These are phyloP conservation scores for Aldrovandia affinis DNA, from an alignment of 2,797 vertebrate species.

Conservation along the genomic window DNA sequence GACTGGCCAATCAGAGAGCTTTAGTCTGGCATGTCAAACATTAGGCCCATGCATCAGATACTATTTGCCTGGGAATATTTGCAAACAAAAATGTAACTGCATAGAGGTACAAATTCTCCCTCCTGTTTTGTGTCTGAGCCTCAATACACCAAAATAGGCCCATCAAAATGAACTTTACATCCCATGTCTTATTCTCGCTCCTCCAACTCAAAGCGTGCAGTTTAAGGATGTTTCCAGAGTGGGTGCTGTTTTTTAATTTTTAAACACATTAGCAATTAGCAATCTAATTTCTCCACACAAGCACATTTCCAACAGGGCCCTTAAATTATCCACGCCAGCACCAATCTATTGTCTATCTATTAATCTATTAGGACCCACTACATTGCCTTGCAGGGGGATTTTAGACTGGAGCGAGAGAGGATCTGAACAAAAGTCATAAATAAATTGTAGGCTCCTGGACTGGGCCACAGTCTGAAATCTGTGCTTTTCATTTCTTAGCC, in stretches of 20 bases:
- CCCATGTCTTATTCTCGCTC: not conserved
- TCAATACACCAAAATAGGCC: not conserved
- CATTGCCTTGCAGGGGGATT: conserved; percentile 41
- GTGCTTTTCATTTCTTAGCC: conserved; percentile 72
- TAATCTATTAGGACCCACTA: conserved; percentile 72
- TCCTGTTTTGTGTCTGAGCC: no score
- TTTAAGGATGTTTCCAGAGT: conserved; percentile 39
- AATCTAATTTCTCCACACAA: conserved; percentile 73
- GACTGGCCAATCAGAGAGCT: no score
- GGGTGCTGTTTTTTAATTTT: conserved; percentile 56
- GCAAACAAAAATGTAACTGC: no score
- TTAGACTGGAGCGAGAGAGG: conserved; percentile 35
- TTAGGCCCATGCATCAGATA: no score
- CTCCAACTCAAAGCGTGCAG: conserved; percentile 36
- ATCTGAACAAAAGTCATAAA: conserved; percentile 72
- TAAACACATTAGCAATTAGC: conserved; percentile 65
- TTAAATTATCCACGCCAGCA: conserved; percentile 76
- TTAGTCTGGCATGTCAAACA: no score
- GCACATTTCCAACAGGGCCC: conserved; percentile 66
- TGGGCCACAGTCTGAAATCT: conserved; percentile 67
- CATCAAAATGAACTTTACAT: not conserved
- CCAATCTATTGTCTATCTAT: conserved; percentile 89
- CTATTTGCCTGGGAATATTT: no score
- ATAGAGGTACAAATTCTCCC: no score
- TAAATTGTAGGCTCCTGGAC: conserved; percentile 78